Conservation (phyloP, 1,140 invertebrate species). For the Calephelis virginiensis region DNA sequence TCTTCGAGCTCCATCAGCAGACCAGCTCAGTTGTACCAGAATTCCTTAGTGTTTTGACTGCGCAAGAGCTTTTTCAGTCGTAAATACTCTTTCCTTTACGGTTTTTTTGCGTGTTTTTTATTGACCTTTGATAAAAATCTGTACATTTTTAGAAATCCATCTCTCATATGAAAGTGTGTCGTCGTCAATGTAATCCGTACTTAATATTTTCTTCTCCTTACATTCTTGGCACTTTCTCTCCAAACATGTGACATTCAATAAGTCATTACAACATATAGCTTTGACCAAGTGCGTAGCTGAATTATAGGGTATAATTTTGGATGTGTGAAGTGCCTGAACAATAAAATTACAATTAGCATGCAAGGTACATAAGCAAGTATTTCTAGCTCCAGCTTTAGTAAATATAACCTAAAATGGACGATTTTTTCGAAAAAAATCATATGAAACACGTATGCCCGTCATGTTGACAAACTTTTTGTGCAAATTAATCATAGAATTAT, state of each 20-base stretch:
- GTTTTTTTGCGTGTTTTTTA: constrained; percentile 2
- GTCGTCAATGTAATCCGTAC: not conserved
- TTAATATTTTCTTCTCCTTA: constrained; percentile 1
- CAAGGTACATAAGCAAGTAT: constrained; percentile 16
- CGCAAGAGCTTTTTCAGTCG: constrained; percentile 1
- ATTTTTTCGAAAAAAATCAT: too few species aligned
- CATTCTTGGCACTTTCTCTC: constrained; percentile 2
- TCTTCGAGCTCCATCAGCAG: too few species aligned
- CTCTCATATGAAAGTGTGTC: constrained; percentile 1
- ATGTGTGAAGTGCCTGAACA: not conserved
- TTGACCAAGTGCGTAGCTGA: not conserved
- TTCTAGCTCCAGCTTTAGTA: constrained; percentile 15
- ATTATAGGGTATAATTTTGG: not conserved
- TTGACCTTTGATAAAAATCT: not conserved
- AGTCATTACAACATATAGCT: constrained; percentile 4
- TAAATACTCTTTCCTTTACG: constrained; percentile 6
- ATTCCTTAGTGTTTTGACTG: too few species aligned
- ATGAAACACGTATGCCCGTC: too few species aligned
- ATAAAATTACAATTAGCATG: constrained; percentile 11
- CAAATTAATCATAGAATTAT: too few species aligned
- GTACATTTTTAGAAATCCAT: constrained; percentile 4
- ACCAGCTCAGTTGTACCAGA: too few species aligned
- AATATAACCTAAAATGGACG: constrained; percentile 21
- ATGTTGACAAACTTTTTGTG: too few species aligned
- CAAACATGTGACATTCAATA: not conserved